phyloP scores from a whole-genome alignment of 2,797 vertebrate genomes.

The Chrysocyon brachyurus region DNA sequence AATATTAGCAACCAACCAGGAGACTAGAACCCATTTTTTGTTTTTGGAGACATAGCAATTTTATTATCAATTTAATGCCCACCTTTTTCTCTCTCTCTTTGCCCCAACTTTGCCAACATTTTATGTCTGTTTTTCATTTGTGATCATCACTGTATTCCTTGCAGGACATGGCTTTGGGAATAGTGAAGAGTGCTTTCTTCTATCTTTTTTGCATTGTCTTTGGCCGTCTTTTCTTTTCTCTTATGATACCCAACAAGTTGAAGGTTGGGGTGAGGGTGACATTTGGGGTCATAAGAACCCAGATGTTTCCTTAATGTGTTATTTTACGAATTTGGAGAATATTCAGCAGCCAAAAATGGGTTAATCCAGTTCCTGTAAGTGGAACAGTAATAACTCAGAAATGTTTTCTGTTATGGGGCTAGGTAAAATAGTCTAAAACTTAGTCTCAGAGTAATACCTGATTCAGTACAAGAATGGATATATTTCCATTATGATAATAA shows the following conservation, averaged over 20 bases:
- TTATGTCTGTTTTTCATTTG: constrained; percentile 13
- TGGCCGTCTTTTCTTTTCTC: background rate
- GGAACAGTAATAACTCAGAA: constrained; percentile 14
- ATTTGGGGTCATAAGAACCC: background rate
- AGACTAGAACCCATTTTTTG: background rate
- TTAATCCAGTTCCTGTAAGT: background rate
- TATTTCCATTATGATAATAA: constrained; percentile 55
- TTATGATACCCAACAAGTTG: background rate
- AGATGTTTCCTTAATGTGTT: background rate
- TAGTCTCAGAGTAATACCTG: background rate
- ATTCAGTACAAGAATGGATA: background rate
- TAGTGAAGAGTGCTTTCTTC: background rate
- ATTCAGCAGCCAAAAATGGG: constrained; percentile 32
- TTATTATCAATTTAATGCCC: background rate
- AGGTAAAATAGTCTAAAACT: constrained; percentile 16
- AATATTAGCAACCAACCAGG: background rate
- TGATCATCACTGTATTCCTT: background rate
- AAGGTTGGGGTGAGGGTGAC: background rate
- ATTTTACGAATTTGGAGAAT: constrained; percentile 61
- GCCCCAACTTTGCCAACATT: constrained; percentile 20
- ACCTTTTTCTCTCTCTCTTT: background rate
- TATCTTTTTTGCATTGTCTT: background rate
- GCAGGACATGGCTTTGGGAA: background rate
- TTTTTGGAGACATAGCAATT: constrained; percentile 27
- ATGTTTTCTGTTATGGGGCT: constrained; percentile 16